Percentiles rank a stretch among this genome's conserved stretches.
phyloP scores from a whole-genome alignment of 2,888 invertebrate species.

The Stenolophus ochropezus region DNA sequence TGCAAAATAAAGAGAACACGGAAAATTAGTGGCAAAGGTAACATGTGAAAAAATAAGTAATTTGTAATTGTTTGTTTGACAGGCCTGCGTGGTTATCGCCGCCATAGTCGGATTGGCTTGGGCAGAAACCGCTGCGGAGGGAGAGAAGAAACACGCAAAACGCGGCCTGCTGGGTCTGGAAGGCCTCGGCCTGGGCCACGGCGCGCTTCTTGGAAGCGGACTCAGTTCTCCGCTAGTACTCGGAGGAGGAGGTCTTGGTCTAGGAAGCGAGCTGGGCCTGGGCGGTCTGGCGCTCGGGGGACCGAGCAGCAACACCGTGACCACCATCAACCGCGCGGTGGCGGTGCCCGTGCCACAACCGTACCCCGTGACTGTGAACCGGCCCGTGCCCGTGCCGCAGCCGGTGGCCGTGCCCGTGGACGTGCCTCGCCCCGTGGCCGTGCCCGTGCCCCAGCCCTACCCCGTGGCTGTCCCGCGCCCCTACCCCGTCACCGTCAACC shows the following conservation, averaged over 20 bases:
- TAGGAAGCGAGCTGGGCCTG: slow-evolving; percentile 57
- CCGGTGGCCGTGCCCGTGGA: slow-evolving; percentile 67
- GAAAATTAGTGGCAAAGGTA: background rate
- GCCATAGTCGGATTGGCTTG: slow-evolving; percentile 63
- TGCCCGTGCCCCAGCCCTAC: slow-evolving; percentile 66
- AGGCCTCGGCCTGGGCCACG: slow-evolving; percentile 58
- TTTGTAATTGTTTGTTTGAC: slow-evolving; percentile 38
- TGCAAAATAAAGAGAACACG: background rate
- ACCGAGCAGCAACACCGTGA: slow-evolving; percentile 63
- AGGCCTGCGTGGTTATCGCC: slow-evolving; percentile 67
- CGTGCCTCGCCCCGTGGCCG: slow-evolving; percentile 66
- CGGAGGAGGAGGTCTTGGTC: slow-evolving; percentile 54
- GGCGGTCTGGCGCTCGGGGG: slow-evolving; percentile 60
- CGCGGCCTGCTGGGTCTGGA: slow-evolving; percentile 69
- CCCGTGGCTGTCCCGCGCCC: slow-evolving; percentile 66
- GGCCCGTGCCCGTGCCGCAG: slow-evolving; percentile 68
- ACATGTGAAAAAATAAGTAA: background rate
- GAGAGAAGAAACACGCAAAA: slow-evolving; percentile 68
- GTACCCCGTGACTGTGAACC: slow-evolving; percentile 68
- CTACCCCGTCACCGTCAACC: slow-evolving; percentile 63
- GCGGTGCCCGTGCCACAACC: slow-evolving; percentile 66
- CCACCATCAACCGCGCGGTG: slow-evolving; percentile 66
- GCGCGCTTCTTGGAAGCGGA: slow-evolving; percentile 62
- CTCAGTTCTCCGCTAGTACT: slow-evolving; percentile 17
- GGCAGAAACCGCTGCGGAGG: slow-evolving; percentile 42